Evolutionary conservation across 2,888 invertebrate species (phyloP), one percentile per base, ranked within the genome.

Genomic region (Onchidella celtica): DNA sequence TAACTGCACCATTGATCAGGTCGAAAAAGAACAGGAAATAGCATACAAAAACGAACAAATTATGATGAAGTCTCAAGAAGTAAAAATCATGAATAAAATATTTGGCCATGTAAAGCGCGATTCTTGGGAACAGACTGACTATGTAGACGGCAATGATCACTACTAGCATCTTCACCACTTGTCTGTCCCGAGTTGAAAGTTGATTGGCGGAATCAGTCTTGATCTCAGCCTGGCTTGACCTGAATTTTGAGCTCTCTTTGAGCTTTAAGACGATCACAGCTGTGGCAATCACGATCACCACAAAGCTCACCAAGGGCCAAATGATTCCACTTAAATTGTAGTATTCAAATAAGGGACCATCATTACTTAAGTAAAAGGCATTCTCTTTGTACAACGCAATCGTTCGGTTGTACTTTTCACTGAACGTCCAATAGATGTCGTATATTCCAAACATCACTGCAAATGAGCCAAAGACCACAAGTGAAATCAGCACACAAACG

Each of bases 271-370:
- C 38, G 55, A 81, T 81, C 14, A 81, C 65, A 55, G 27, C 27
- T 9, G 81, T 81, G n/a, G 38, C 40, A 3, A 76, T 40, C 1
- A 77, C 36, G 9, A 81, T 81, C 3, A 81, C 72, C 1, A 65
- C 36, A 38, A 81, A 72, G 57, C 76, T 76, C 2, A 47, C 38
- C 40, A 65, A 21, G 14, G 81, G 81, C 74, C 75, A 81, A 21
- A 74, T 34, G 36, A 81, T 75, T 27, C 81, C 81, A 14, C 69
- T 69, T 6, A 75, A 24, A n/a, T 81, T 81, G 66, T 81, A 81
- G 69, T 81, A 81, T 17, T 74, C 17, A 63, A 81, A 73, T n/a
- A 81, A 27, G 36, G 75, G 74, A 2, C 24, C 81, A 17, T 74
- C 24, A 24, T 81, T 65, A 27, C 34, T 61, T 17, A 55, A 47